These are phyloP conservation scores for Trachymyrmex septentrionalis DNA, from an alignment of 1,140 invertebrate species.

Conservation along the genomic window DNA sequence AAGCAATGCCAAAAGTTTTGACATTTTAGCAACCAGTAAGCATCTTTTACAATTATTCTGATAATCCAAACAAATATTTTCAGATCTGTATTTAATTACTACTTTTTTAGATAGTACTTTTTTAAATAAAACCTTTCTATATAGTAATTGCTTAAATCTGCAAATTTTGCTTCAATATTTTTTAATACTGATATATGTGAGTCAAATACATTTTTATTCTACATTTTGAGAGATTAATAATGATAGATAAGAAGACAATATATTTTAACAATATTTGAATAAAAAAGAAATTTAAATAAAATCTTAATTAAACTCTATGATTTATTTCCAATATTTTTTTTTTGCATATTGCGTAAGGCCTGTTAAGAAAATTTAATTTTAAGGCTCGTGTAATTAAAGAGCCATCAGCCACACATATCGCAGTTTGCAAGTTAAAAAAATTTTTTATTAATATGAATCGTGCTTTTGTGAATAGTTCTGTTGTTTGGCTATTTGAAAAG, in stretches of 20 bases:
- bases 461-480: background rate
- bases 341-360: background rate
- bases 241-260: background rate
- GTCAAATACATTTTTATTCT: background rate
- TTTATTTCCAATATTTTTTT: background rate
- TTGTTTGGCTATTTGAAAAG: background rate
- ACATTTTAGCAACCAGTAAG: no score
- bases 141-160: background rate
- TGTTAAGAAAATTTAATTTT: background rate
- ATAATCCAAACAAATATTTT: no score
- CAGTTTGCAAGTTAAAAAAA: background rate
- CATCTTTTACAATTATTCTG: no score
- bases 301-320: background rate
- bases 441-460: background rate
- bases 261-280: background rate
- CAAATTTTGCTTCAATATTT: slow-evolving; percentile 11
- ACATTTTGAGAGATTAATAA: background rate
- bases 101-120: no score
- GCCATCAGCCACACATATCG: background rate
- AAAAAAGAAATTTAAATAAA: background rate
- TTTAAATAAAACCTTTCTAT: background rate
- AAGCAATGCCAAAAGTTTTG: no score
- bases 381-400: background rate
- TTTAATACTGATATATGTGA: background rate
- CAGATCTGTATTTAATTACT: no score